A percentile compares a stretch with the other conserved stretches of the same genome.
phyloP scores from a whole-genome alignment of 1,140 invertebrate genomes.

The Bombus pyrosoma region DNA sequence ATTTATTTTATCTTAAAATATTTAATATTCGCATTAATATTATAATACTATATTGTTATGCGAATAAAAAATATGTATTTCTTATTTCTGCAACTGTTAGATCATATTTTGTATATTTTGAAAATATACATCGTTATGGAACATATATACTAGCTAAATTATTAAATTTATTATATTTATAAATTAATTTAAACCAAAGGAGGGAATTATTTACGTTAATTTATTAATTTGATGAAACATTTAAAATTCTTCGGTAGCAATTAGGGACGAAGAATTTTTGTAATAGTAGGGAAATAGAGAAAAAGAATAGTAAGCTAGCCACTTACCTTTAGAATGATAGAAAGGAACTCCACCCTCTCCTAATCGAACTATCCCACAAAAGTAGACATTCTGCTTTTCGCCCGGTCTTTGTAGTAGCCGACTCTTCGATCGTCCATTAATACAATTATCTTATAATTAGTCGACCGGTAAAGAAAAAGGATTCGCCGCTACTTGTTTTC shows the following conservation, averaged over 20 bases:
- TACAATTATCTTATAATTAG: constrained; percentile 68
- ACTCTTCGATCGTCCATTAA: constrained; percentile 62
- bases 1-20: too few relatives aligned
- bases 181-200: neutral
- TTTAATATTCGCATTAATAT: too few relatives aligned
- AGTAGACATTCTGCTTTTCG: constrained; percentile 40
- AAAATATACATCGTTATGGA: too few relatives aligned
- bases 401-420: constrained; percentile 59
- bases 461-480: constrained; percentile 36
- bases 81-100: too few relatives aligned
- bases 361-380: constrained; percentile 43
- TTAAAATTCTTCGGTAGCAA: neutral
- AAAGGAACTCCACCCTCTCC: constrained; percentile 10
- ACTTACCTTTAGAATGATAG: neutral
- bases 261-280: neutral
- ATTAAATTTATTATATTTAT: neutral
- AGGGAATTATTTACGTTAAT: neutral
- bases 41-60: too few relatives aligned
- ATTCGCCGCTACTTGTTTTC: constrained; percentile 57
- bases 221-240: neutral
- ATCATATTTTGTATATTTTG: too few relatives aligned
- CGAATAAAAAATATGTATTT: too few relatives aligned
- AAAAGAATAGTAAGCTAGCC: neutral
- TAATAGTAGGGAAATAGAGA: neutral
- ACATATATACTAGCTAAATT: neutral